These are phyloP conservation scores for Steinernema carpocapsae DNA, from an alignment of 2,888 invertebrate genomes.

Conservation along the genomic window DNA sequence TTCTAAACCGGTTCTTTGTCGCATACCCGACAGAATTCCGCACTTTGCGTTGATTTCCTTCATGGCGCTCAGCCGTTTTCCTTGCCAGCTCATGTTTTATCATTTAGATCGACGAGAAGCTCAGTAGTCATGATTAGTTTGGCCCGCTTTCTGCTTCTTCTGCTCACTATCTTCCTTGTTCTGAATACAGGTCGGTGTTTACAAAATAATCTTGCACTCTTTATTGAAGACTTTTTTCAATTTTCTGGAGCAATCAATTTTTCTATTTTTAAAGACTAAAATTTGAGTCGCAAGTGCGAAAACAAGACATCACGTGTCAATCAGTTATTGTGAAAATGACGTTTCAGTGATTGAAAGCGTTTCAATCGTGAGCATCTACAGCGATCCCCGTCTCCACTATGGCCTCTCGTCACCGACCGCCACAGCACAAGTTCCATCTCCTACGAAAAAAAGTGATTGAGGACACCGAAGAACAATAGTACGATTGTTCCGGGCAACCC, in stretches of 20 bases:
- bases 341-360: not conserved
- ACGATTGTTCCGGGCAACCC: no score
- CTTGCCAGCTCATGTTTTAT: conserved; percentile 1
- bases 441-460: not conserved
- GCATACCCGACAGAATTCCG: conserved; percentile 22
- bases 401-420: conserved; percentile 24
- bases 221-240: no score
- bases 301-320: no score
- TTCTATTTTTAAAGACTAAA: no score
- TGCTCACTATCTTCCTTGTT: not conserved
- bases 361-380: conserved; percentile 29
- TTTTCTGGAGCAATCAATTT: no score
- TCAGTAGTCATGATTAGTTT: not conserved
- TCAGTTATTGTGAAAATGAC: no score
- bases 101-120: conserved; percentile 4
- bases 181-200: not conserved
- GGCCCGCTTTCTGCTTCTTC: not conserved
- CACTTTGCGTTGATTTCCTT: not conserved
- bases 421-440: conserved; percentile 13
- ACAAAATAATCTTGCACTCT: no score
- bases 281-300: no score
- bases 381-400: conserved; percentile 27
- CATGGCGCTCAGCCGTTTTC: not conserved
- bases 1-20: conserved; percentile 21
- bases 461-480: no score